A percentile compares a stretch with the other conserved stretches of the same genome.
These are phyloP conservation scores for Phalacrocorax brasilianus DNA, from an alignment of 2,113 vertebrate genomes.

Conservation along the genomic window DNA sequence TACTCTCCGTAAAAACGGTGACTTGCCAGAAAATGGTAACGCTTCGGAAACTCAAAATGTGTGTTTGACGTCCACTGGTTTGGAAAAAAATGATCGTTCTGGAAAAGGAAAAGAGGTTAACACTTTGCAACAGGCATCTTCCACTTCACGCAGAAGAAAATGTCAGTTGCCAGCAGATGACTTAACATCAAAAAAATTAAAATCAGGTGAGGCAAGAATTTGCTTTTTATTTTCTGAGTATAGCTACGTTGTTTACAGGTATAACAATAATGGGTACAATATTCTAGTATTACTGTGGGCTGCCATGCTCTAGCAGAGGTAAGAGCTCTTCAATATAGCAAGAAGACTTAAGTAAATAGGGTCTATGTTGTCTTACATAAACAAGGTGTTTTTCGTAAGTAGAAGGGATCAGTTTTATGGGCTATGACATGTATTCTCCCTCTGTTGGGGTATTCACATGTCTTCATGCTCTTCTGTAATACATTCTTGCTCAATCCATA, in stretches of 20 bases:
- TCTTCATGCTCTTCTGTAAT: not conserved
- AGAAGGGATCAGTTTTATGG: not conserved
- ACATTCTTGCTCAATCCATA: not conserved
- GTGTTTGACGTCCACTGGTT: not conserved
- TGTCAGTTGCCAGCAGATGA: not conserved
- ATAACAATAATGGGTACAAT: accelerated
- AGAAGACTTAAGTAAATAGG: not conserved
- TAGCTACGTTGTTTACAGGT: not conserved
- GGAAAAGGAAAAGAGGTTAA: not conserved
- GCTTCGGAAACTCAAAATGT: not conserved
- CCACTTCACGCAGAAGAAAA: not conserved
- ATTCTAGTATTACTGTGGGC: not conserved
- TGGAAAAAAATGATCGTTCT: not conserved
- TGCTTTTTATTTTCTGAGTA: not conserved
- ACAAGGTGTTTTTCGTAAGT: not conserved
- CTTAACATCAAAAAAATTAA: not conserved
- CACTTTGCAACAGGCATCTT: not conserved
- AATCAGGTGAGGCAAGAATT: conserved; percentile 49
- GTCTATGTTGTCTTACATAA: not conserved
- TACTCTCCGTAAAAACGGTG: accelerated
- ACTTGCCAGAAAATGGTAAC: not conserved
- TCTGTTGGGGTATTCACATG: not conserved
- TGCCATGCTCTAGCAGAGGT: not conserved
- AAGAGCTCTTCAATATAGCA: not conserved
- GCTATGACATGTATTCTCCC: not conserved